A percentile compares a stretch with the other conserved stretches of the same genome.
These are phyloP conservation scores for Archivesica marissinica DNA, from an alignment of 1,140 invertebrate species.

Conservation along the genomic window DNA sequence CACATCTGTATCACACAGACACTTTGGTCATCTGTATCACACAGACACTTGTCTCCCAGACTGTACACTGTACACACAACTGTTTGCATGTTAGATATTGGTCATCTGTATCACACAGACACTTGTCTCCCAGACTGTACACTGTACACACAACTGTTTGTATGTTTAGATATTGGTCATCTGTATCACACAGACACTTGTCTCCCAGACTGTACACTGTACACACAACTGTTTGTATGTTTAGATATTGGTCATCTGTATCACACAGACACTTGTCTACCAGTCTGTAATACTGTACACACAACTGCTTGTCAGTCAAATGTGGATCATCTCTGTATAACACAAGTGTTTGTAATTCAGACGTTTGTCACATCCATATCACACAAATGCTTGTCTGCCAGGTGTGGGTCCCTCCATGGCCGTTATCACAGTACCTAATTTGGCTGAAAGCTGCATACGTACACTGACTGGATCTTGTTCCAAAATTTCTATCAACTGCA, in stretches of 20 bases:
- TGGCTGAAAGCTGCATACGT: conserved; percentile 71
- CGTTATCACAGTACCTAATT: conserved; percentile 77
- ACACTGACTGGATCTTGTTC: conserved; percentile 46
- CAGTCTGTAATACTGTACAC: not conserved
- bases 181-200: not conserved
- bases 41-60: conserved; percentile 69
- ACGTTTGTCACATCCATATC: not conserved
- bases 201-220: conserved; percentile 29
- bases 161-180: not conserved
- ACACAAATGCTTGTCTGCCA: conserved; percentile 74
- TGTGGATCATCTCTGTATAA: not conserved
- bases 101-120: conserved; percentile 64
- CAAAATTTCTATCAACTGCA: conserved; percentile 70
- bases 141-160: not conserved
- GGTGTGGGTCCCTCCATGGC: conserved; percentile 77
- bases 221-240: conserved; percentile 71
- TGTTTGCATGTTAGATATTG: conserved; percentile 63
- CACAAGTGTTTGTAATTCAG: not conserved
- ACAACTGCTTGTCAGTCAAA: not conserved
- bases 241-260: not conserved
- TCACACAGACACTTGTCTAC: not conserved
- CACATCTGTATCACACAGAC: not conserved
- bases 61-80: conserved; percentile 66
- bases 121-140: conserved; percentile 59
- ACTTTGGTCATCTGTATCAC: conserved; percentile 28